These are phyloP conservation scores for Alexandromys fortis DNA, from an alignment of 2,113 vertebrate species.

Conservation along the genomic window DNA sequence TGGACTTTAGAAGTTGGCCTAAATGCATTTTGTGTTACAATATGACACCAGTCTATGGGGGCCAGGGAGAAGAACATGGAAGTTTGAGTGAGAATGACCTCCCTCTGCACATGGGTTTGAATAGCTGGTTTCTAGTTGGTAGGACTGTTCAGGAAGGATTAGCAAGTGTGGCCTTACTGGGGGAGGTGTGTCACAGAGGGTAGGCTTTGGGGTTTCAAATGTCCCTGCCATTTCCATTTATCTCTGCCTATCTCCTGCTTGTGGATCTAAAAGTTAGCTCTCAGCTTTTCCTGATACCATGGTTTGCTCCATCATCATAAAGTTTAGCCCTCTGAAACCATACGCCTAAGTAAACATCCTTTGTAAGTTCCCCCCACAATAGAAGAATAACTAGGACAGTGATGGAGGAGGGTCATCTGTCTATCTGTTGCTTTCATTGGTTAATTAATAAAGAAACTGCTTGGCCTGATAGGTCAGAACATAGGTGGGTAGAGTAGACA, in stretches of 20 bases:
- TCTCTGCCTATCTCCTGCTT: background rate
- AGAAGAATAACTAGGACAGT: background rate
- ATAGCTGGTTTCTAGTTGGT: background rate
- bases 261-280: background rate
- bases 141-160: background rate
- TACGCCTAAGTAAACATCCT: background rate
- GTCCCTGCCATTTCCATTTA: background rate
- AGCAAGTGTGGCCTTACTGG: background rate
- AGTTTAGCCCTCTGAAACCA: background rate
- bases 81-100: background rate
- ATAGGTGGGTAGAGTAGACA: no score
- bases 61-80: background rate
- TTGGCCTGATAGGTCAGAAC: no score
- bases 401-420: no score
- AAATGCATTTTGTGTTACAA: background rate
- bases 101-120: background rate
- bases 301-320: background rate
- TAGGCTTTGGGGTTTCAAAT: background rate
- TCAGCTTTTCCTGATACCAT: background rate
- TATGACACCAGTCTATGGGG: background rate
- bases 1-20: background rate
- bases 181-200: no score
- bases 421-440: no score
- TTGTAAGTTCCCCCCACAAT: background rate
- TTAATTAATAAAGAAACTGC: no score